These are phyloP conservation scores for Bungarus multicinctus DNA, from an alignment of 2,113 vertebrate species.

Conservation along the genomic window DNA sequence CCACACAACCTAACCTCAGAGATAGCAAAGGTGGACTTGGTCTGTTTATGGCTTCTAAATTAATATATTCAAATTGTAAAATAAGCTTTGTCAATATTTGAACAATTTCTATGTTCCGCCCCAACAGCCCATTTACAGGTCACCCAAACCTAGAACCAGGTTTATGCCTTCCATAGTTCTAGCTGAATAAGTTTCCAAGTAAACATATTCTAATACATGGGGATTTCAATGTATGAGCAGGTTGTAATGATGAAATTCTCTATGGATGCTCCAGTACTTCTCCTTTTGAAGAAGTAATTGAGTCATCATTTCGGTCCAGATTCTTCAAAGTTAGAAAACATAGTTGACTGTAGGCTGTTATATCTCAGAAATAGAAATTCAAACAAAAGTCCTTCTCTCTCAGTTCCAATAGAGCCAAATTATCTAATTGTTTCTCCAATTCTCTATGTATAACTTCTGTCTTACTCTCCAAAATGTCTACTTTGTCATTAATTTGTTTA, in stretches of 20 bases:
- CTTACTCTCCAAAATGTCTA: neutral
- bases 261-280: neutral
- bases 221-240: neutral
- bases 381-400: neutral
- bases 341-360: neutral
- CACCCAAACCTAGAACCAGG: neutral
- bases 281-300: neutral
- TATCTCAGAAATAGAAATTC: neutral
- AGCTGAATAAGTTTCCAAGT: neutral
- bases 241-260: neutral
- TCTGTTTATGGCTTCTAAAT: neutral
- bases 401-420: neutral
- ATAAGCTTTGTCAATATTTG: neutral
- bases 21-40: neutral
- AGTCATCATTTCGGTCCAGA: neutral
- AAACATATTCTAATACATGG: neutral
- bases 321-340: neutral
- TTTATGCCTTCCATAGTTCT: neutral
- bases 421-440: neutral
- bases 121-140: neutral
- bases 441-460: neutral
- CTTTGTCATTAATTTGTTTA: neutral
- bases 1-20: neutral
- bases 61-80: neutral
- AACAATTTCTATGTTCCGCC: neutral